These are phyloP conservation scores for Spondyliosoma cantharus DNA, from an alignment of 2,797 vertebrate genomes.

Conservation along the genomic window DNA sequence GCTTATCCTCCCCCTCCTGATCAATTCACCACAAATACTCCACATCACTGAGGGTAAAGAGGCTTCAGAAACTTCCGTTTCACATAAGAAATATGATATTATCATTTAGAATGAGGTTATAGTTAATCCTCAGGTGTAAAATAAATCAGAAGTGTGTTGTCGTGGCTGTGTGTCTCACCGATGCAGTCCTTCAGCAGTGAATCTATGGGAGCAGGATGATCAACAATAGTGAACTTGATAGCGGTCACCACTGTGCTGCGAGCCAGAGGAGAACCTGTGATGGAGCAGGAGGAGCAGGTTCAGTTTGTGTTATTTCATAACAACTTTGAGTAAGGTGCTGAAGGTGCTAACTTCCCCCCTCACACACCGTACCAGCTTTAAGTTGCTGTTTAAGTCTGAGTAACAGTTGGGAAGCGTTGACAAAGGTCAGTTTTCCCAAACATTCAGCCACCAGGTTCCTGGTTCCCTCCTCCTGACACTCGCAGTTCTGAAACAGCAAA, in stretches of 20 bases:
- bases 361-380: constrained; percentile 82
- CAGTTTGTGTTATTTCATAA: neutral
- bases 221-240: constrained; percentile 93
- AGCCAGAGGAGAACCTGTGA: constrained; percentile 88
- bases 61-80: neutral
- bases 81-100: neutral
- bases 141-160: neutral
- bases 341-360: neutral
- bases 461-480: constrained; percentile 92
- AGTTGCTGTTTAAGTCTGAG: constrained; percentile 90
- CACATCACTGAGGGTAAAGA: neutral
- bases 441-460: constrained; percentile 95
- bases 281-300: neutral
- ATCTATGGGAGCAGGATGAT: constrained; percentile 92
- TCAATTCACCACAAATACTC: too few species aligned
- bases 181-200: constrained; percentile 90
- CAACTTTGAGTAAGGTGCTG: too few species aligned
- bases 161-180: constrained; percentile 78
- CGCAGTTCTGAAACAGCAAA: constrained; percentile 90
- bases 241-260: constrained; percentile 93
- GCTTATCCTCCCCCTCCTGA: neutral
- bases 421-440: constrained; percentile 90
- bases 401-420: constrained; percentile 88
- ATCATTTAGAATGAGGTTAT: neutral
- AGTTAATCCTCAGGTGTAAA: neutral